A percentile compares a stretch with the other conserved stretches of the same genome.
Conservation (phyloP, 2,888 invertebrate genomes). For the Scaptomyza flava region DNA sequence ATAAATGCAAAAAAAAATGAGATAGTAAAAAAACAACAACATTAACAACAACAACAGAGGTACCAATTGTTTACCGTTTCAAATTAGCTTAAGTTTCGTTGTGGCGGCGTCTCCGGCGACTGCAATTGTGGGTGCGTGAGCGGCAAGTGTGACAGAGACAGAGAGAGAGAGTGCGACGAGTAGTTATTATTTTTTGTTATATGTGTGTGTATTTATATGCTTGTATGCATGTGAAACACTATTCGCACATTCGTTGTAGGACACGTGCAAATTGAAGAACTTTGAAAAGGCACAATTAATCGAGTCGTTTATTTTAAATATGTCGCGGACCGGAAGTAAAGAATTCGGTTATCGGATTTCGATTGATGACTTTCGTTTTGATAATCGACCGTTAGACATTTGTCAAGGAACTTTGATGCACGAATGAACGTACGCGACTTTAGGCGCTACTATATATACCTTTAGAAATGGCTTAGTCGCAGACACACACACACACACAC, state of each 20-base stretch:
- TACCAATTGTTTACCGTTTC: slow-evolving; percentile 70
- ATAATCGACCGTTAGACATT: slow-evolving; percentile 39
- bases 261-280: slow-evolving; percentile 47
- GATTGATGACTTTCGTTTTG: slow-evolving; percentile 10
- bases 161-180: slow-evolving; percentile 31
- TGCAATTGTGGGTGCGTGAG: slow-evolving; percentile 64
- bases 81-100: slow-evolving; percentile 60
- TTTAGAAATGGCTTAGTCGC: slow-evolving; percentile 55
- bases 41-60: slow-evolving; percentile 12
- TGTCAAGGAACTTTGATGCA: slow-evolving; percentile 54
- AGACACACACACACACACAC: slow-evolving; percentile 19
- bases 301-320: neutral
- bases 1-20: slow-evolving; percentile 36
- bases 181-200: slow-evolving; percentile 9
- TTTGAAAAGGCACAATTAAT: slow-evolving; percentile 18
- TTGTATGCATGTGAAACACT: slow-evolving; percentile 9
- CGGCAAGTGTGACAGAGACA: slow-evolving; percentile 33
- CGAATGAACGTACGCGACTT: slow-evolving; percentile 71
- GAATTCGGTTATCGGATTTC: slow-evolving; percentile 11
- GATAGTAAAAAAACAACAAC: slow-evolving; percentile 5
- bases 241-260: slow-evolving; percentile 29
- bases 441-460: slow-evolving; percentile 73
- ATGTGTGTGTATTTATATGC: neutral
- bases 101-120: slow-evolving; percentile 53
- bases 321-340: slow-evolving; percentile 58